Evolutionary conservation across 1,140 invertebrate species (phyloP), one percentile per base, ranked within the genome.

Genomic region (Tetramorium alpestre): DNA sequence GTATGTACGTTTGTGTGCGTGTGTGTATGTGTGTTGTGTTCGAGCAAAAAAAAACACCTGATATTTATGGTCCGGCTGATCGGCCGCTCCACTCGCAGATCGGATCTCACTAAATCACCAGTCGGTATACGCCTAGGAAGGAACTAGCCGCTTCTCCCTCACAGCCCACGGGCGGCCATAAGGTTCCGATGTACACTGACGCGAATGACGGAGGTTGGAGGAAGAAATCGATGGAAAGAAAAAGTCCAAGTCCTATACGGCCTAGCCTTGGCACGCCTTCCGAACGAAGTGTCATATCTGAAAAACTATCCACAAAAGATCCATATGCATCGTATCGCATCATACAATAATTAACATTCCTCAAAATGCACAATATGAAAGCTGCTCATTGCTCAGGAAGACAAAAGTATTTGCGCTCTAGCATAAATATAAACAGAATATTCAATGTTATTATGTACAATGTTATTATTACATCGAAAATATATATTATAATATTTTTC

Each of bases 1-100:
- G 16, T 69, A 49, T 64, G 73, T 60, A 58, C 69, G 60, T 60
- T 41, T 67, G 51, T 58, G 70, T 72, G 77, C 62, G 13, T 72
- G 84, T 62, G 58, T 65, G 62, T 72, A 65, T 73, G 41, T 10
- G 8, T 73, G 65, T 73, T 56, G 8, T 70, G 38, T 69, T 13
- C 47, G 60, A 54, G 88, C 91, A 54, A 94, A 93, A 94, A 93
- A 94, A 93, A 94, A 94, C 92, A 93, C 92, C 92, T 94, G 93
- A 93, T 94, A 94, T 94, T 94, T 94, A 94, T 94, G 91, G 92
- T 92, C 90, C 72, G 89, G 87, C 90, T 94, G 94, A 94, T 94
- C 91, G 90, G 92, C 90, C 80, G 92, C 89, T 92, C 90, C 87
- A 89, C 85, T 92, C 90, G 88, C 58, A 91, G 92, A 94, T 94